Conservation (phyloP, 2,888 invertebrate species). For the Cartodere bifasciata region DNA sequence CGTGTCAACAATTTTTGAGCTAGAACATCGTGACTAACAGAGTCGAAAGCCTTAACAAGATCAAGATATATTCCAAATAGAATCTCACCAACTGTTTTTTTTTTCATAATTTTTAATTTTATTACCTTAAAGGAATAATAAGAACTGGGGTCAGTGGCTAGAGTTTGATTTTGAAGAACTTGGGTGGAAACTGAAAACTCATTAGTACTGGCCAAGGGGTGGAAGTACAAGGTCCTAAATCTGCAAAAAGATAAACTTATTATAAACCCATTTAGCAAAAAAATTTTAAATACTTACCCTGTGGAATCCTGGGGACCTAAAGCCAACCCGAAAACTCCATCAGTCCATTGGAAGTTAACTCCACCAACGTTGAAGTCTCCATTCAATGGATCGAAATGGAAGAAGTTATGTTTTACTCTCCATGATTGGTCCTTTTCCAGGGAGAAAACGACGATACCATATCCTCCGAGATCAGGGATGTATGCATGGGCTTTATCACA, state of each 20-base stretch:
- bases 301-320: constrained; percentile 34
- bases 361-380: constrained; percentile 68
- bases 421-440: constrained; percentile 61
- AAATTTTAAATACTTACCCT: constrained; percentile 17
- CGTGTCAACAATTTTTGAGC: no score
- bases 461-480: constrained; percentile 62
- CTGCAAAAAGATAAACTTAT: constrained; percentile 32
- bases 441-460: constrained; percentile 67
- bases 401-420: constrained; percentile 69
- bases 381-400: constrained; percentile 68
- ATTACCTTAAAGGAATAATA: constrained; percentile 60
- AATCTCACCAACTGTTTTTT: no score
- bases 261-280: no score
- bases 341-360: constrained; percentile 75
- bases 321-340: constrained; percentile 67
- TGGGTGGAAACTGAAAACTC: constrained; percentile 68
- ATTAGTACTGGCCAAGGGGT: constrained; percentile 65
- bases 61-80: no score
- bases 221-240: constrained; percentile 65
- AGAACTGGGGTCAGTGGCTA: constrained; percentile 50
- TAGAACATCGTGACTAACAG: no score
- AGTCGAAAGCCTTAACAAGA: no score
- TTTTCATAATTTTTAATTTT: constrained; percentile 6
- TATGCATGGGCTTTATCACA: constrained; percentile 69
- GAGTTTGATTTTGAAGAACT: constrained; percentile 58